phyloP scores from a whole-genome alignment of 2,797 vertebrate species.

The Pteropus rufus region DNA sequence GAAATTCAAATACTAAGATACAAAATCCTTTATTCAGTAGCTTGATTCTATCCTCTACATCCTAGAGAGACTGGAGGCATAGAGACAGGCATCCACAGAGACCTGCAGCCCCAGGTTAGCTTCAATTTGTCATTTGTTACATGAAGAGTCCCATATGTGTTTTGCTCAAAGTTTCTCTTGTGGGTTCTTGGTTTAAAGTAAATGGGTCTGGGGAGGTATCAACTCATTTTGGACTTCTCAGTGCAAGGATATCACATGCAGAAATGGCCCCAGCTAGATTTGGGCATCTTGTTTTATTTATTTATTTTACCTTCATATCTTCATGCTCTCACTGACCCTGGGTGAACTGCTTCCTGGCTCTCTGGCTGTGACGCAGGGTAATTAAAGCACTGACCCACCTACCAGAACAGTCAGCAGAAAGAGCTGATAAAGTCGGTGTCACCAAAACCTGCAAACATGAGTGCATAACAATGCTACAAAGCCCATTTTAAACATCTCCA shows the following conservation, averaged over 20 bases:
- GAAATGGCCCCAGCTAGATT: background rate
- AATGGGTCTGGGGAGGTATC: background rate
- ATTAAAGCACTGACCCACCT: slow-evolving; percentile 16
- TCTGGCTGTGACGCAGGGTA: background rate
- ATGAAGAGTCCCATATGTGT: background rate
- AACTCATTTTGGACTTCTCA: background rate
- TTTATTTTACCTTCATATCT: background rate
- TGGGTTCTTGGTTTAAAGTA: background rate
- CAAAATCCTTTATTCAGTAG: background rate
- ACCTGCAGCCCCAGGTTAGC: background rate
- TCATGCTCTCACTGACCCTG: background rate
- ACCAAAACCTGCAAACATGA: background rate
- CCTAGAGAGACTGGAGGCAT: background rate
- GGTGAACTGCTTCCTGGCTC: background rate
- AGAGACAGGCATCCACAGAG: background rate
- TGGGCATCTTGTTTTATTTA: background rate
- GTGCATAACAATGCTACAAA: background rate
- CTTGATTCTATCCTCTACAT: background rate
- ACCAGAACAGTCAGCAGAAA: slow-evolving; percentile 13
- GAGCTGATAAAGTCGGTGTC: background rate
- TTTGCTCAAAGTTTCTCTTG: background rate
- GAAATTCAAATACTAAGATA: background rate
- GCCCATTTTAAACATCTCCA: background rate
- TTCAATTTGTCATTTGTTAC: background rate
- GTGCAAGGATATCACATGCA: background rate